Base-by-base conservation (phyloP, 2,888 invertebrate genomes). In the Pammene aurita region DNA sequence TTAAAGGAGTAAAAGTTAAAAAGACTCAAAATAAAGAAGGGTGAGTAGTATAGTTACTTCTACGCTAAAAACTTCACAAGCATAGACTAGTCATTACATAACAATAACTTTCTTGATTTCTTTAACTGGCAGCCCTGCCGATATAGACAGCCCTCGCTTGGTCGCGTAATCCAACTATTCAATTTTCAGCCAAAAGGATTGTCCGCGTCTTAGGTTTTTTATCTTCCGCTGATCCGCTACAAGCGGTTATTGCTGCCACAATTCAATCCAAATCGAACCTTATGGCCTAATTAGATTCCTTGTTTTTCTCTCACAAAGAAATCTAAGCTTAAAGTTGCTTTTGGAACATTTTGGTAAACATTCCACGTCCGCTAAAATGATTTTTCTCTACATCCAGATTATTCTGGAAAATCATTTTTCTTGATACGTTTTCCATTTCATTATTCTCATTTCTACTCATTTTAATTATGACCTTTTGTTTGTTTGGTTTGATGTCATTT, bases 121-220 rank as follows among this genome's bases (percentile, higher is more conserved):
- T 7, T 18, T 26, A 5, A 5, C 11, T 54, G 77, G 16, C 85
- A 85, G 64, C 86, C 85, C 86, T 85, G 75, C 7, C 67, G 61
- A 57, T 34, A n/a, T n/a, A n/a, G n/a, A n/a, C n/a, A 41, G 44
- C 61, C 68, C 74, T 65, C 78, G 82, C 84, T 82, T 82, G 83
- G 83, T 85, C 86, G 78, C 82, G 80, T 92, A 92, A 92, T 92
- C 92, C 91, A 88, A 90, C 90, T 89, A 91, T 92, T 89, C 90
- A 92, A 92, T 91, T 92, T 90, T 86, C 87, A 87, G 85, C 79
- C 85, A 80, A 87, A 89, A 90, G 88, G 89, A 88, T 90, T 89
- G 89, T 83, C 83, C 81, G 77, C 84, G 84, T 86, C 87, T 90
- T 89, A 86, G 77, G 80, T 86, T 88, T 90, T 90, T 90, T 89